Evolutionary conservation across 2,888 invertebrate genomes (phyloP).

Genomic region (Tetragonula carbonaria): DNA sequence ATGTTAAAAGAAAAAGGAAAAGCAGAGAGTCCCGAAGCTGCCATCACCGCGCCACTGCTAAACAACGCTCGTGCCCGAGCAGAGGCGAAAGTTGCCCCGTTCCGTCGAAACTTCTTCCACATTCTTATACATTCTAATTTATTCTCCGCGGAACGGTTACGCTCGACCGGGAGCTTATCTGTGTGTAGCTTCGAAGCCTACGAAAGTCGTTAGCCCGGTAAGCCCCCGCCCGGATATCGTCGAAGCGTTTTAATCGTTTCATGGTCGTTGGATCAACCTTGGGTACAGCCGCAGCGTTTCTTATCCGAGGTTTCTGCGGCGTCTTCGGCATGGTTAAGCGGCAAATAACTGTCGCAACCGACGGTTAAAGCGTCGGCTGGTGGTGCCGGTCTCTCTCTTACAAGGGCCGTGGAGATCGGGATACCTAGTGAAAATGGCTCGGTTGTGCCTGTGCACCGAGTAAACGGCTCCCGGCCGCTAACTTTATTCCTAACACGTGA

Average conservation of each 20-base stretch:
- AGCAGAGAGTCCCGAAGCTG: not conserved
- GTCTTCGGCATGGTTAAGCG: slow-evolving; percentile 48
- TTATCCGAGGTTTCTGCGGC: slow-evolving; percentile 54
- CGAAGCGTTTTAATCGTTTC: slow-evolving; percentile 38
- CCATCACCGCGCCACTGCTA: too few relatives aligned
- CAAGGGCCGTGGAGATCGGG: slow-evolving; percentile 56
- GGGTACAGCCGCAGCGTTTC: slow-evolving; percentile 40
- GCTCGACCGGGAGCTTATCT: not conserved
- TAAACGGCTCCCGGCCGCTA: slow-evolving; percentile 71
- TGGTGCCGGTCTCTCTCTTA: slow-evolving; percentile 33
- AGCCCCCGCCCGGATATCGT: slow-evolving; percentile 3
- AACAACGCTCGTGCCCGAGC: not conserved
- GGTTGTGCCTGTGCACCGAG: slow-evolving; percentile 65
- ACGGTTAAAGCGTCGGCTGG: slow-evolving; percentile 43
- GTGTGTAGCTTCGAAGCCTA: not conserved
- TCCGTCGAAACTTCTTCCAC: not conserved
- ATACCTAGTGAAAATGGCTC: slow-evolving; percentile 69
- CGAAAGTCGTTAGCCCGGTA: slow-evolving; percentile 1
- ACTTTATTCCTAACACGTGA: slow-evolving; percentile 79
- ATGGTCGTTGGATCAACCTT: slow-evolving; percentile 33
- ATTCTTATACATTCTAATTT: not conserved
- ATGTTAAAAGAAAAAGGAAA: not conserved
- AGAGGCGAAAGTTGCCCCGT: not conserved
- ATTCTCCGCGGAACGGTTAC: not conserved
- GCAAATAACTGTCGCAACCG: slow-evolving; percentile 46